A percentile compares a stretch with the other conserved stretches of the same genome.
Evolutionary conservation across 1,140 invertebrate genomes (phyloP).

Genomic region (Melanaphis sacchari): DNA sequence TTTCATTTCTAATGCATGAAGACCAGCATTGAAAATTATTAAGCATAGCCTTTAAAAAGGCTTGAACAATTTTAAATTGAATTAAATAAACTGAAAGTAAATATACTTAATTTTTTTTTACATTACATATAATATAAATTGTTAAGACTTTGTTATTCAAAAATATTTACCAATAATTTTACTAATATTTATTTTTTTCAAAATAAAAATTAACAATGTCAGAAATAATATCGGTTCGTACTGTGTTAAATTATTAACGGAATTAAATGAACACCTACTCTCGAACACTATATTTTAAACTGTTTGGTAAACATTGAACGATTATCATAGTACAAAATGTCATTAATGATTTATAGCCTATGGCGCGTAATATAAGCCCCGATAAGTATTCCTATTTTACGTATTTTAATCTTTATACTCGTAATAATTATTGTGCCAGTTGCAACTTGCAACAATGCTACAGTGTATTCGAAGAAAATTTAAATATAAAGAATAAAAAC

Average conservation of each 20-base stretch:
- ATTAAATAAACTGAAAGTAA: not conserved
- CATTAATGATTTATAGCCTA: not conserved
- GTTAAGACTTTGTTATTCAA: not conserved
- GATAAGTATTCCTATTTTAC: not conserved
- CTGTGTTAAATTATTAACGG: not conserved
- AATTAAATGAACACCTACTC: not conserved
- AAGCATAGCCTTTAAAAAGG: not conserved
- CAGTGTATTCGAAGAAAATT: not conserved
- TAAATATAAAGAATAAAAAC: not conserved
- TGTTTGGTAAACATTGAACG: not conserved
- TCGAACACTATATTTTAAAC: not conserved
- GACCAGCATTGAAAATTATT: not conserved
- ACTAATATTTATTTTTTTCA: not conserved
- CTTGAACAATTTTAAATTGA: not conserved
- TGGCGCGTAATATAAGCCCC: not conserved
- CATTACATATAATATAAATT: not conserved
- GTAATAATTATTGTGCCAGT: not conserved
- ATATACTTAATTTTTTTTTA: not conserved
- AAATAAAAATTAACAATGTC: not conserved
- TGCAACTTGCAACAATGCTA: not conserved
- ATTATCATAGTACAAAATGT: not conserved
- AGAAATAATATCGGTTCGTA: not conserved
- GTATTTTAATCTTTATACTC: not conserved
- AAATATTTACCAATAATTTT: not conserved
- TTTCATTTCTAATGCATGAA: not conserved